Evolutionary conservation across 2,888 invertebrate species (phyloP), one percentile per base, ranked within the genome.

Genomic region (Tolmerus cingulatus): DNA sequence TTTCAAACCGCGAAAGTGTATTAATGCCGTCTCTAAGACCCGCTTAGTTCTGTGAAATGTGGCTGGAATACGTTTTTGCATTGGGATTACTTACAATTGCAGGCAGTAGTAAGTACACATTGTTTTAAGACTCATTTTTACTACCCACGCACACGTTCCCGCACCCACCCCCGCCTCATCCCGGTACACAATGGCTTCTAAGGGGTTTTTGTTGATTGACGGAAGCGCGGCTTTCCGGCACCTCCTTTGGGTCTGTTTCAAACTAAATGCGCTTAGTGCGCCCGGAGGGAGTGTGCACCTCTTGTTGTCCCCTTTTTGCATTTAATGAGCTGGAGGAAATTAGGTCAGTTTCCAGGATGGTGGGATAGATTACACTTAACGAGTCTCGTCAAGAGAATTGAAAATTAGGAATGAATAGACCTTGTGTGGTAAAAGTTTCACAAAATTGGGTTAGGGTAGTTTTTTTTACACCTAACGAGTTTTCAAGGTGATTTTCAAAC

Each of bases 21-120:
- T 82, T 82, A 57, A 82, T 82, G 82, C 82, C 82, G 82, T 82
- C 74, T 74, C 74, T 74, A 85, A 85, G 85, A 85, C 85, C 85
- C 43, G 74, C 79, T 86, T 55, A 89, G 88, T 89, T 89, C 89
- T 88, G 92, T 92, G 92, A 92, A 91, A 92, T 92, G 92, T 92
- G 92, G 92, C 92, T 92, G 92, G 92, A 92, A 92, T 91, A 92
- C 91, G 89, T 91, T 90, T 90, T 91, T 91, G 90, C 92, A 89
- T 90, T 91, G 91, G 92, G 92, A 92, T 92, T 92, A 92, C 90
- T 91, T 43, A 88, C 89, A 88, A 88, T 89, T 88, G 89, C 89
- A 74, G 79, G 89, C 87, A 89, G 89, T 88, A 89, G 89, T 90
- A 89, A 90, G 89, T 90, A 88, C 30, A 27, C 34, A 27, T 23